Base-by-base conservation (phyloP, 1,140 invertebrate genomes). In the Carposina sasakii region DNA sequence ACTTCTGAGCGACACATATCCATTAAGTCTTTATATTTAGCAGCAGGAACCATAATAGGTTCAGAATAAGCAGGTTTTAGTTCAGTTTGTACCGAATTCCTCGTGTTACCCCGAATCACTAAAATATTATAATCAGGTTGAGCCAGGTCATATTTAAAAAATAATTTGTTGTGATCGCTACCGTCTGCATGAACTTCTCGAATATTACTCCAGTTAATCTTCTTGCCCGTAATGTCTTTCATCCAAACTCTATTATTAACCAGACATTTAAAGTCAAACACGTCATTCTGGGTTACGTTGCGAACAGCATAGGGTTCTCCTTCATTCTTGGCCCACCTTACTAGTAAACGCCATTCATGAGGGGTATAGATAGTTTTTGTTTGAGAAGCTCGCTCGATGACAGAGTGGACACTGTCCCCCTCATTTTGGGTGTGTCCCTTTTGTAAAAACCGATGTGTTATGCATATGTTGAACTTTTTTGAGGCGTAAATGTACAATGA, bases 371-470 rank as follows among this genome's bases (percentile, higher is more conserved):
- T 54, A 16, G 52, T 20, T 26, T 60, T 48, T 23, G 57, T 46
- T 47, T 57, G 60, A 20, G 47, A 51, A 49, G 49, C 46, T 48
- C 52, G 60, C 49, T 69, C 70, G 26, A 71, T 73, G 2, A 64
- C 43, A 2, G 67, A 59, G 45, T 73, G 69, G 36, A 68, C 59
- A 3, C 26, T 51, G 56, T 74, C 66, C 3, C 63, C 63, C 43
- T 71, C 65, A 34, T 57, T 62, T 59, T 71, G 59, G 6, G 67
- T 75, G 43, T 72, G 65, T 1, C 63, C 67, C 2, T 37, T 42
- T 54, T 60, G 62, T 6, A 74, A 33, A 40, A 65, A 71, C 19
- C 48, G 47, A 48, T 64, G 61, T 3, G 24, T 55, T 15, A 73
- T 63, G 22, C 51, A 47, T 6, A 59, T 50, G 4, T 62, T 51